A percentile compares a stretch with the other conserved stretches of the same genome.
Conservation (phyloP, 2,113 vertebrate genomes). For the Perca fluviatilis region DNA sequence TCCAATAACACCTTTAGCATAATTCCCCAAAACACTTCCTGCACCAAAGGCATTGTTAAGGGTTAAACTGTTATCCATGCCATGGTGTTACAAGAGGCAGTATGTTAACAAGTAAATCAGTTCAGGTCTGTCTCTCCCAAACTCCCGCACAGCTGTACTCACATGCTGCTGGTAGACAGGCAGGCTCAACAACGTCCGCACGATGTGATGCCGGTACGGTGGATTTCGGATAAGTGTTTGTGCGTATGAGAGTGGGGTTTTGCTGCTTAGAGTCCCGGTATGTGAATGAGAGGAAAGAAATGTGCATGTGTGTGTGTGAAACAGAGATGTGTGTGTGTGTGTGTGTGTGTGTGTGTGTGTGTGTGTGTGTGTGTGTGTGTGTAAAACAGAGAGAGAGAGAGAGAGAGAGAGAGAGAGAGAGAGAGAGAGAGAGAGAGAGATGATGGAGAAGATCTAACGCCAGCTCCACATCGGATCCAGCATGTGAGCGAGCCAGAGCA, state of each 20-base stretch:
- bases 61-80: not conserved
- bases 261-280: conserved; percentile 43
- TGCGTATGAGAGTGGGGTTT: conserved; percentile 15
- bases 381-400: no score
- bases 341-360: conserved; percentile 27
- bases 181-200: conserved; percentile 49
- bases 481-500: conserved; percentile 24
- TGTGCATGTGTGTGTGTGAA: no score
- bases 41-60: not conserved
- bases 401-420: no score
- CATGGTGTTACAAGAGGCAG: not conserved
- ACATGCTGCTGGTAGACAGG: conserved; percentile 64
- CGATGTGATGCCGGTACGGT: conserved; percentile 36
- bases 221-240: conserved; percentile 41
- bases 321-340: conserved; percentile 20
- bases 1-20: not conserved
- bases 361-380: no score
- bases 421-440: not conserved
- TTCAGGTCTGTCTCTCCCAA: conserved; percentile 36
- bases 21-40: not conserved
- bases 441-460: conserved; percentile 18
- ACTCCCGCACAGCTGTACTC: conserved; percentile 69
- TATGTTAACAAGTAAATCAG: conserved; percentile 30
- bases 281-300: conserved; percentile 36
- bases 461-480: conserved; percentile 22